Conservation (phyloP, 2,113 vertebrate species). For the Natator depressus region DNA sequence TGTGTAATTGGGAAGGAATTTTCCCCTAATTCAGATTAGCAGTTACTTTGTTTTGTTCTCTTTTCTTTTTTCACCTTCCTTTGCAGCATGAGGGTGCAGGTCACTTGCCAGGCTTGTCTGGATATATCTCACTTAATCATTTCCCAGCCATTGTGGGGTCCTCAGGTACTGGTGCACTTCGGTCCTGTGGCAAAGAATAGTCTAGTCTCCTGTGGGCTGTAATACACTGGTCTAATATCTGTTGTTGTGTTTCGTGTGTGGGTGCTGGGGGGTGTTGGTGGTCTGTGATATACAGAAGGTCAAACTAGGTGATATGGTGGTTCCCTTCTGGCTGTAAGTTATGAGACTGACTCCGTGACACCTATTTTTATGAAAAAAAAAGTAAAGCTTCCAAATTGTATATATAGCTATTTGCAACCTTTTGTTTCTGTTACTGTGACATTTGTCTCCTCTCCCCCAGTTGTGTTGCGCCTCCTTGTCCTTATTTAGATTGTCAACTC, state of each 20-base stretch:
- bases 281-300: not conserved
- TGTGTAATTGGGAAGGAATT: not conserved
- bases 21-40: not conserved
- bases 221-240: not conserved
- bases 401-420: not conserved
- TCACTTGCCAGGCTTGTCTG: not conserved
- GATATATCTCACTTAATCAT: not conserved
- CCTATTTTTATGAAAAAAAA: not conserved
- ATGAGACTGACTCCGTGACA: not conserved
- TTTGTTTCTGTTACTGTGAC: not conserved
- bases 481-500: not conserved
- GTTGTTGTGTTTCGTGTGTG: not conserved
- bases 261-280: not conserved
- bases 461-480: not conserved
- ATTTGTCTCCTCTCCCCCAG: not conserved
- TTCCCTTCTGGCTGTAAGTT: not conserved
- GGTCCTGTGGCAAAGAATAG: not conserved
- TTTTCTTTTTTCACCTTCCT: not conserved
- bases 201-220: not conserved
- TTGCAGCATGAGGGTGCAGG: not conserved
- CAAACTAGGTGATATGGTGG: not conserved
- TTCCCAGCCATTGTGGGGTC: not conserved
- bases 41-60: not conserved
- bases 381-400: not conserved
- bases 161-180: no score